Base-by-base conservation (phyloP, 2,888 invertebrate species). In the Acleris holmiana region DNA sequence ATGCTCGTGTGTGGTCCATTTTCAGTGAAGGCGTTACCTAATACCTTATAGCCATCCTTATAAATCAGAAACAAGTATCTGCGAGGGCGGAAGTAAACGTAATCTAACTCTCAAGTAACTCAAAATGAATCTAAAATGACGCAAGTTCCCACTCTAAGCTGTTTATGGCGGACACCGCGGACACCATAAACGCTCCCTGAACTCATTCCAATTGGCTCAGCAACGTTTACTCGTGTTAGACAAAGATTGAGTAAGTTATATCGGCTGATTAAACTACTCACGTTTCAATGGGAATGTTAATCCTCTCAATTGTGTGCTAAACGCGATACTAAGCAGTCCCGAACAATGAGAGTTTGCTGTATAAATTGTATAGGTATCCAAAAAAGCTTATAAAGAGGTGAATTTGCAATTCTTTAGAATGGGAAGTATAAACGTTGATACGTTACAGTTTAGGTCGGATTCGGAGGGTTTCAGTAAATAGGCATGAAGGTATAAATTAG, bases 401-500 rank as follows among this genome's bases (percentile, higher is more conserved):
- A 82, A 86, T 85, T 85, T 84, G 80, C 77, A 75, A 84, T 87
- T 85, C 84, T 85, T 84, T 85, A 81, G 77, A 81, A 73, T 69
- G 71, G 69, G 76, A 76, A 79, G 79, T 84, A 83, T 85, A 84
- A 86, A 83, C 75, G 80, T 76, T 83, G 78, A 80, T 83, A 79
- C 69, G 76, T 74, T 78, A 74, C 77, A 82, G 77, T 80, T 86
- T 83, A 73, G 74, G 77, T 75, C 76, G 78, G 76, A 82, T 87
- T 87, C 76, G 80, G 80, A 69, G 82, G 80, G 73, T 78, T 78
- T 82, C 78, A 72, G 79, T 86, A 85, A 89, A 86, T 83, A 82
- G 84, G 85, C 91, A 87, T 91, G 91, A 91, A 88, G 88, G 78
- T 87, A 91, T 92, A 92, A 91, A 91, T 92, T 89, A 89, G 80